Evolutionary conservation across 2,888 invertebrate species (phyloP).

Genomic region (Dicyrtomina minuta): DNA sequence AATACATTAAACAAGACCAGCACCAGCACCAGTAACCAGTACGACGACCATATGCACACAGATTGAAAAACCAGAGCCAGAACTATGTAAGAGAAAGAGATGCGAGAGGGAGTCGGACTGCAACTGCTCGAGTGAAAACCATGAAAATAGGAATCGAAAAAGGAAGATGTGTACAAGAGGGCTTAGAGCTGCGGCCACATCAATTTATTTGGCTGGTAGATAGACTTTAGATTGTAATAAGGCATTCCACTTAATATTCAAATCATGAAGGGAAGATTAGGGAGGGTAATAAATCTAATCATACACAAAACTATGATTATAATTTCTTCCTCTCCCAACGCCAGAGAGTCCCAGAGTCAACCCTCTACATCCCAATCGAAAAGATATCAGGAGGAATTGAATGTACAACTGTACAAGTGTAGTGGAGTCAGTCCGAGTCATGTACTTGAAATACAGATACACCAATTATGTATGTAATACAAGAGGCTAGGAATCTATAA

Average conservation of each 20-base stretch:
- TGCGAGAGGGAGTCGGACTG: not conserved
- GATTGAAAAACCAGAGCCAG: too few species aligned
- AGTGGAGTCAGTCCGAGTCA: not conserved
- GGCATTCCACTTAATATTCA: conserved; percentile 38
- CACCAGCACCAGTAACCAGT: too few species aligned
- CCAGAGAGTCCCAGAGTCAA: not conserved
- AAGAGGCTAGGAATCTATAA: too few species aligned
- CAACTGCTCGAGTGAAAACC: too few species aligned
- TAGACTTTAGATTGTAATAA: not conserved
- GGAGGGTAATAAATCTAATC: conserved; percentile 41
- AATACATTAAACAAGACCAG: too few species aligned
- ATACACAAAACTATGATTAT: conserved; percentile 31
- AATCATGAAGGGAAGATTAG: conserved; percentile 40
- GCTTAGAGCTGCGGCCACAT: conserved; percentile 12
- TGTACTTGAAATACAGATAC: too few species aligned
- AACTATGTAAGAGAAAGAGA: too few species aligned
- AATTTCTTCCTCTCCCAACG: conserved; percentile 23
- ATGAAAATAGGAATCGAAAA: not conserved
- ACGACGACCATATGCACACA: too few species aligned
- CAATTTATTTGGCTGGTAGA: conserved; percentile 20
- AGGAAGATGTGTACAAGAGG: not conserved
- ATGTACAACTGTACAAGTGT: not conserved
- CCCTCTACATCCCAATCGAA: too few species aligned
- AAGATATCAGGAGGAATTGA: too few species aligned
- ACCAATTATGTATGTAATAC: too few species aligned